Evolutionary conservation across 1,140 invertebrate species (phyloP).

Genomic region (Drosophila parabipectinata): DNA sequence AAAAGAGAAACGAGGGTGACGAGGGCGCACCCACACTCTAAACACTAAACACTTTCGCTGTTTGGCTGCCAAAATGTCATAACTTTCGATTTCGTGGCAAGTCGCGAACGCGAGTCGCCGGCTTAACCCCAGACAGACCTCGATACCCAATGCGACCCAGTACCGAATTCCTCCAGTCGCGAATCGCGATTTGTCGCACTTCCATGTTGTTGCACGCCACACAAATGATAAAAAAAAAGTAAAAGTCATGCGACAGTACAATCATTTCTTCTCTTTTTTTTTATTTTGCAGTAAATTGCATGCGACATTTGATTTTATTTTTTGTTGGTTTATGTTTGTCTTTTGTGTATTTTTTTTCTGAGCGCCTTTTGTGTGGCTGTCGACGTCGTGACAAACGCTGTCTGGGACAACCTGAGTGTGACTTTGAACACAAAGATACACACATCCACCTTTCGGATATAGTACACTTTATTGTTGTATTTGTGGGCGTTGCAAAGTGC

Average conservation of each 20-base stretch:
- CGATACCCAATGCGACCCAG: constrained; percentile 33
- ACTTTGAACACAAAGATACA: constrained; percentile 37
- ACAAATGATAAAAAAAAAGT: constrained; percentile 49
- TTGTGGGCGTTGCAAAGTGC: constrained; percentile 59
- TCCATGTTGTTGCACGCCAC: constrained; percentile 68
- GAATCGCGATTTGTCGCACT: constrained; percentile 40
- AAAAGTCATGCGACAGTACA: constrained; percentile 71
- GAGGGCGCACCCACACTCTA: constrained; percentile 16
- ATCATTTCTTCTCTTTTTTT: not conserved
- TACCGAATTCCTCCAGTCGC: constrained; percentile 23
- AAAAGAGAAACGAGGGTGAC: not conserved
- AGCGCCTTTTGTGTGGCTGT: constrained; percentile 55
- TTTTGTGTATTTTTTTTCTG: constrained; percentile 8
- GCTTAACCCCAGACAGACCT: constrained; percentile 29
- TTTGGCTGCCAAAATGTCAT: constrained; percentile 70
- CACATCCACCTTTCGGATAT: constrained; percentile 5
- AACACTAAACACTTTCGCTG: constrained; percentile 53
- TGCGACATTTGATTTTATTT: constrained; percentile 55
- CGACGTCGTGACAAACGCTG: constrained; percentile 68
- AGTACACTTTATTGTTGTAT: constrained; percentile 14
- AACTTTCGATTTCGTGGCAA: constrained; percentile 69
- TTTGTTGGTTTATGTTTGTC: constrained; percentile 7
- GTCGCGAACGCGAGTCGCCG: constrained; percentile 14
- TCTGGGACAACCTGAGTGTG: constrained; percentile 60
- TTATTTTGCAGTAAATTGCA: constrained; percentile 74